Evolutionary conservation across 2,888 invertebrate species (phyloP), one percentile per base, ranked within the genome.

Genomic region (Xestia xanthographa): DNA sequence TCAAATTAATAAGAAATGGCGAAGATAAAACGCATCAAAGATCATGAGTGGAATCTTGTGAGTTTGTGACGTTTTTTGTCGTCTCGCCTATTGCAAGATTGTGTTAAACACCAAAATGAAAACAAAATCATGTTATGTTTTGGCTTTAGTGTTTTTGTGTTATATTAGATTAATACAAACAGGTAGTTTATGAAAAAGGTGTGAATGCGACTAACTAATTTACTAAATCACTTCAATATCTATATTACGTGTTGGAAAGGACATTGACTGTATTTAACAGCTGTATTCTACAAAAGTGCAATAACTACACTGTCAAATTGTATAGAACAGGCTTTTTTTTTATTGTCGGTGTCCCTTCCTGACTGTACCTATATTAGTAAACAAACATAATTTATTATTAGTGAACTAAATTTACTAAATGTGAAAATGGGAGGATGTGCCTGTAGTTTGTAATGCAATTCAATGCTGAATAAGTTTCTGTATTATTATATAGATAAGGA

Each of bases 381-480:
- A 41, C 41, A 9, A 41, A 41, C 41, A 9, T 41, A 41, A 41
- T 41, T 34, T 41, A 41, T 11, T 48, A 48, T 38, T 38, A 76
- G n/a, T 68, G n/a, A 48, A 60, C 50, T 66, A 60, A 77, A 12
- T 41, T 20, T 14, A 20, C 14, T 66, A 41, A 38, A 43, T 77
- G 48, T 58, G 34, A 22, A 41, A 63, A 67, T 68, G 78, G 34
- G 56, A 68, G 14, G 26, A 68, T 79, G 63, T 83, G 68, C 56
- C 53, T 63, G 26, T 77, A 41, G 26, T 17, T 65, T 50, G 6
- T 56, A 80, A n/a, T 80, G 29, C 34, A 17, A n/a, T 80, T n/a
- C 34, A 17, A 53, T 41, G 17, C 45, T 45, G 41, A 73, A 60
- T 20, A 60, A 43, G 2, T 43, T 17, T 60, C 20, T 60, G n/a